Evolutionary conservation across 1,140 invertebrate genomes (phyloP).

Genomic region (Papilio polyxenes): DNA sequence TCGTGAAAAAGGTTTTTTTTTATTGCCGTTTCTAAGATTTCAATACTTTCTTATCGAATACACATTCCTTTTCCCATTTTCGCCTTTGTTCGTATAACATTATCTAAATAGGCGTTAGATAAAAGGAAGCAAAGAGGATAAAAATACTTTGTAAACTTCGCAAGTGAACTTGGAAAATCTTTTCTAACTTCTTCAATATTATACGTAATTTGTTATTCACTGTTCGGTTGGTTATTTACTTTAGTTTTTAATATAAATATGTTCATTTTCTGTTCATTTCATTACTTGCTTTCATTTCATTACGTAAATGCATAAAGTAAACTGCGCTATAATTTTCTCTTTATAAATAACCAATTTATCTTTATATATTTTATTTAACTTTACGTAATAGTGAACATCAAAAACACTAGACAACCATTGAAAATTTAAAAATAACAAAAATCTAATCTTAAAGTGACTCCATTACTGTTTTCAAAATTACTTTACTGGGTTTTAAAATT

Average conservation of each 20-base stretch:
- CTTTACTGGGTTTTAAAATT: no score
- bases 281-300: no score
- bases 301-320: no score
- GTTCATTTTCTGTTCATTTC: not conserved
- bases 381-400: no score
- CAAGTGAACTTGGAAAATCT: conserved; percentile 4
- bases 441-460: no score
- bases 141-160: conserved; percentile 15
- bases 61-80: not conserved
- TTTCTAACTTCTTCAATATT: not conserved
- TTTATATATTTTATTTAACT: no score
- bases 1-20: not conserved
- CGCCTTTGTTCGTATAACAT: conserved; percentile 9
- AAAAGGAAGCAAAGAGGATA: conserved; percentile 2
- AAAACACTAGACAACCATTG: no score
- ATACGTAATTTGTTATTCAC: conserved; percentile 24
- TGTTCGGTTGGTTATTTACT: not conserved
- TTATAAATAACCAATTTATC: no score
- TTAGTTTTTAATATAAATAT: not conserved
- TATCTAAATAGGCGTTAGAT: conserved; percentile 9
- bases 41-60: not conserved
- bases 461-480: not conserved
- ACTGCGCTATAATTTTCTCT: no score
- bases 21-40: not conserved
- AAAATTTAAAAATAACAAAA: no score